Evolutionary conservation across 2,888 invertebrate genomes (phyloP).

Genomic region (Calliphora vomitoria): DNA sequence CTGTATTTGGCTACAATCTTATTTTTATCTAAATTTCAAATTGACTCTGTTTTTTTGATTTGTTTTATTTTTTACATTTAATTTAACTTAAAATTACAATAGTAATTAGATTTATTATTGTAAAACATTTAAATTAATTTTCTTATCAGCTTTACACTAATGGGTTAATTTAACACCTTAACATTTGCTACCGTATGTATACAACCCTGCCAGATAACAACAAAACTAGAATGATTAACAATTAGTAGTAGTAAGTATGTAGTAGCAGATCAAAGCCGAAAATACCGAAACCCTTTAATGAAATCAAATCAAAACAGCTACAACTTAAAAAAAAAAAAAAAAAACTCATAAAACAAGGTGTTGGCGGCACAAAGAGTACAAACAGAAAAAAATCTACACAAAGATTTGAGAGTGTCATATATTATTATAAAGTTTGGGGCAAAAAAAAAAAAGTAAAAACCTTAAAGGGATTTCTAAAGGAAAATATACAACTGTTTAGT

Average conservation of each 20-base stretch:
- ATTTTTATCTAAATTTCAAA: no score
- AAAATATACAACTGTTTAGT: constrained; percentile 35
- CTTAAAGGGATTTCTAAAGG: constrained; percentile 17
- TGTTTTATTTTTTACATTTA: no score
- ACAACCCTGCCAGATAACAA: constrained; percentile 42
- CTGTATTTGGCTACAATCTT: no score
- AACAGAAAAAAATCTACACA: constrained; percentile 22
- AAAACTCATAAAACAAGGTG: constrained; percentile 25
- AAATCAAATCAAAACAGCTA: neutral
- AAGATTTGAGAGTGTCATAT: constrained; percentile 59
- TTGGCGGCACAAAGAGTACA: constrained; percentile 40
- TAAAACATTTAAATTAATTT: neutral
- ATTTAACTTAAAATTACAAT: no score
- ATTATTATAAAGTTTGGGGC: constrained; percentile 19
- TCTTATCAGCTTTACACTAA: neutral
- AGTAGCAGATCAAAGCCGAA: constrained; percentile 61
- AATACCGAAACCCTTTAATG: constrained; percentile 36
- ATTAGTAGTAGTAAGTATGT: constrained; percentile 16
- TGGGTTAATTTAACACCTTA: neutral
- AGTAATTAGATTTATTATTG: neutral
- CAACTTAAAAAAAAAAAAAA: neutral
- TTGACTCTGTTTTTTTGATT: no score
- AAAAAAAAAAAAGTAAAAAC: neutral
- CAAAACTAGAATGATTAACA: constrained; percentile 60
- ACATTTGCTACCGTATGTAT: constrained; percentile 13